Conservation (phyloP, 2,113 vertebrate species). For the Panthera leo region DNA sequence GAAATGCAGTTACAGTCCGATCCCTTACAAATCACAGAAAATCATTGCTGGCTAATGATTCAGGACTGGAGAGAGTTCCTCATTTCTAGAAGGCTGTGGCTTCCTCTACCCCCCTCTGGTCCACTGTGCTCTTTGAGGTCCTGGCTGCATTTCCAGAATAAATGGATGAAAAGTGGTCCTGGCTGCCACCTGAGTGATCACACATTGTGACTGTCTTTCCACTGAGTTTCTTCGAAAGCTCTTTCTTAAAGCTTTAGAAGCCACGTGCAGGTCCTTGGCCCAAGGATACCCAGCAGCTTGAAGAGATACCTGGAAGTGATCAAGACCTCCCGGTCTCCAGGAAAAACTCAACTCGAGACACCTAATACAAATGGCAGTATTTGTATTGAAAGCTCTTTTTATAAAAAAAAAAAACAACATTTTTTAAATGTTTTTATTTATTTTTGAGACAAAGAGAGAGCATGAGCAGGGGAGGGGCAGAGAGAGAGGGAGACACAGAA, state of each 20-base stretch:
- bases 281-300: neutral
- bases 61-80: neutral
- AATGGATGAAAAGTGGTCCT: neutral
- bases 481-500: too few species aligned
- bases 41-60: slow-evolving; percentile 52
- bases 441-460: too few species aligned
- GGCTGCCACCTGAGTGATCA: neutral
- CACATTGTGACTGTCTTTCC: neutral
- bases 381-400: slow-evolving; percentile 40
- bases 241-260: neutral
- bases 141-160: neutral
- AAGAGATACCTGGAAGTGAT: neutral
- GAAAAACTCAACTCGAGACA: neutral
- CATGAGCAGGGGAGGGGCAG: too few species aligned
- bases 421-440: too few species aligned
- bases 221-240: neutral
- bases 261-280: neutral
- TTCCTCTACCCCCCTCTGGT: neutral
- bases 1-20: slow-evolving; percentile 50
- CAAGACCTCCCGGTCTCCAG: neutral
- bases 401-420: accelerated
- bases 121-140: neutral
- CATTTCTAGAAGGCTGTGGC: neutral
- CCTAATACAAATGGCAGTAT: neutral
- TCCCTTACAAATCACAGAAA: slow-evolving; percentile 56